phyloP scores from a whole-genome alignment of 37 sponge, comb jelly and placozoan species.

The Agelas oroides region DNA sequence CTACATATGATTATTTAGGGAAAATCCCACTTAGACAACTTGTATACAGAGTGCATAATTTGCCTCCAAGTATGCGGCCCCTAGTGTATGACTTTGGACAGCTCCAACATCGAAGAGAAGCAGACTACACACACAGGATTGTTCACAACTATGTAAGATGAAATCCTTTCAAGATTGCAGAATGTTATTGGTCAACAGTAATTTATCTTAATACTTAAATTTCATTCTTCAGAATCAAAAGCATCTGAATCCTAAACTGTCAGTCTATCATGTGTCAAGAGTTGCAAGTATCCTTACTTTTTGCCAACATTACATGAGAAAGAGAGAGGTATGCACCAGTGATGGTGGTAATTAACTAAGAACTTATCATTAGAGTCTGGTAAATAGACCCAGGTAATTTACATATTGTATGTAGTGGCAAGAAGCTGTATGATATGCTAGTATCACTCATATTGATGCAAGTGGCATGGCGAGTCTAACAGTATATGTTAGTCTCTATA shows the following conservation, averaged over 20 bases:
- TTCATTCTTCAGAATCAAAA: no score
- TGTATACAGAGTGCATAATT: slow-evolving; percentile 89
- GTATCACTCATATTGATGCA: no score
- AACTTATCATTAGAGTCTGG: no score
- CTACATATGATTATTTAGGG: no score
- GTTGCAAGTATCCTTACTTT: not conserved
- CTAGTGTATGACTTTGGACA: slow-evolving; percentile 33
- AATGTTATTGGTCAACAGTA: not conserved
- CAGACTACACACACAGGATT: slow-evolving; percentile 67
- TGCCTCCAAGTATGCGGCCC: slow-evolving; percentile 87
- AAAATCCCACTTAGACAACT: slow-evolving; percentile 83
- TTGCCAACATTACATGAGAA: slow-evolving; percentile 22
- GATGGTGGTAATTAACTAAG: no score
- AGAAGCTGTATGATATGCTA: no score
- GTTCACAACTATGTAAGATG: slow-evolving; percentile 77
- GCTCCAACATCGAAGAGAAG: slow-evolving; percentile 45
- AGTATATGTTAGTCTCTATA: no score
- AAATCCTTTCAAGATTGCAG: slow-evolving; percentile 42
- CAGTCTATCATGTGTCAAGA: not conserved
- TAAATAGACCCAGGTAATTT: no score
- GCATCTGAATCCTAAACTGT: no score
- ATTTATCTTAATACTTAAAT: not conserved
- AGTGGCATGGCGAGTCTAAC: no score
- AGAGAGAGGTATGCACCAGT: not conserved
- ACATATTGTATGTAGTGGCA: no score